Base-by-base conservation (phyloP, 1,140 invertebrate species). In the Pollicipes pollicipes region DNA sequence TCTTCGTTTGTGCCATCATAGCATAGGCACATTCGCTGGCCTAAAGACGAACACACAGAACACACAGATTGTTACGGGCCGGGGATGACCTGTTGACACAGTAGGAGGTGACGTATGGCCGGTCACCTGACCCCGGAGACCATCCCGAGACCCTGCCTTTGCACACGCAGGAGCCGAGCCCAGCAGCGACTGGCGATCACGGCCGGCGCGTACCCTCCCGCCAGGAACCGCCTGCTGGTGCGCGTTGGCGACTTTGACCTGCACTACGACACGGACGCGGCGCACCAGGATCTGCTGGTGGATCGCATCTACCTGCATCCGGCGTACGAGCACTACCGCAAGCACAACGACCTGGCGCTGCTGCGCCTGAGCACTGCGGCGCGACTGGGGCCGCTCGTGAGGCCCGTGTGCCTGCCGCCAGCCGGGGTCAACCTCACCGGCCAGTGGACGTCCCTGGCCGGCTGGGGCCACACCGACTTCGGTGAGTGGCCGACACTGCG, bases 241-340 rank as follows among this genome's bases (percentile, higher is more conserved):
- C 64, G 64, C 3, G 64, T 29, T 8, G 64, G 64, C 17, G 64
- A 66, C 8, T 66, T 66, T 21, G 64, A 66, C 28, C 64, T 66
- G 3, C 10, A 29, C 17, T 66, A 66, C 64, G 28, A 27, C 64
- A 66, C 64, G 28, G 64, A 66, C 64, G 64, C 28, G 64, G 28
- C 64, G n/a, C 64, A 66, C 64, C 64, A 66, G 64, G 64, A 66
- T n/a, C n/a, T 29, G 64, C 64, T 66, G 64, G n/a, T 64, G 10
- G 63, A 64, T n/a, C 63, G 26, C 4, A 64, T 64, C 6, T 16
- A 16, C 63, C 10, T 64, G 63, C 63, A 64, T n/a, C 63, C 63
- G 6, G 63, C 3, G 24, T 64, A 64, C 27, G 24, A 16, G 63
- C 63, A 24, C 63, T 8, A 6, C 6, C 63, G 63, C 63, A 64